These are phyloP conservation scores for Diorhabda elongata DNA, from an alignment of 1,140 invertebrate species.

Conservation along the genomic window DNA sequence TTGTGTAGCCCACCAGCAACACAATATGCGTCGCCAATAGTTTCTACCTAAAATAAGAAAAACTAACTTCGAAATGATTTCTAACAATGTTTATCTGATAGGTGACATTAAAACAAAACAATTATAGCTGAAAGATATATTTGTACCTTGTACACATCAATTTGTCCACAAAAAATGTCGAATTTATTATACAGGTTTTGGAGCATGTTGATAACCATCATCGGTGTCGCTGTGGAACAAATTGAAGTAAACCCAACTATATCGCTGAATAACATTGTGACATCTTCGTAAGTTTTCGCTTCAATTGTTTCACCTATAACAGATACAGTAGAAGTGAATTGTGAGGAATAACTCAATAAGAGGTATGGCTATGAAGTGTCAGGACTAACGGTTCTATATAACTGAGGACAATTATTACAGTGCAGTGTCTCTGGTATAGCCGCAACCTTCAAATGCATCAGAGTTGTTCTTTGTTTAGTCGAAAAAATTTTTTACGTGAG, in stretches of 20 bases:
- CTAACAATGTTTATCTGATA: background rate
- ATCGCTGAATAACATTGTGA: slow-evolving; percentile 92
- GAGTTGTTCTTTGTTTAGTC: too few relatives aligned
- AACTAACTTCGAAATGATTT: background rate
- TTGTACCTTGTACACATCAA: slow-evolving; percentile 87
- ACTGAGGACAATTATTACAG: too few relatives aligned
- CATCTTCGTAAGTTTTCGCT: slow-evolving; percentile 85
- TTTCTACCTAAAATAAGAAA: slow-evolving; percentile 72
- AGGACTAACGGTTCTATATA: too few relatives aligned
- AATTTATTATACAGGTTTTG: slow-evolving; percentile 89
- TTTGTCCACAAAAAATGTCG: slow-evolving; percentile 81
- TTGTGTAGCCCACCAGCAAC: slow-evolving; percentile 88
- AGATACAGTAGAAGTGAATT: too few relatives aligned
- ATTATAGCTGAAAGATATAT: slow-evolving; percentile 15
- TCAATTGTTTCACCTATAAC: slow-evolving; percentile 77
- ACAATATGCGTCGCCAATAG: slow-evolving; percentile 92
- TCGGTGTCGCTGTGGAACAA: slow-evolving; percentile 82
- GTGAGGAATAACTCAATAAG: too few relatives aligned
- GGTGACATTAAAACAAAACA: background rate
- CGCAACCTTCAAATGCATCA: too few relatives aligned
- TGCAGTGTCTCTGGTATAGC: too few relatives aligned
- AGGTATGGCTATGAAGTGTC: too few relatives aligned
- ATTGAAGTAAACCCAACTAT: slow-evolving; percentile 96
- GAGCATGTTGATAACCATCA: slow-evolving; percentile 94
- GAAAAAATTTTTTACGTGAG: too few relatives aligned